A percentile compares a stretch with the other conserved stretches of the same genome.
Evolutionary conservation across 2,113 vertebrate species (phyloP).

Genomic region (Greenwoodochromis staneri): DNA sequence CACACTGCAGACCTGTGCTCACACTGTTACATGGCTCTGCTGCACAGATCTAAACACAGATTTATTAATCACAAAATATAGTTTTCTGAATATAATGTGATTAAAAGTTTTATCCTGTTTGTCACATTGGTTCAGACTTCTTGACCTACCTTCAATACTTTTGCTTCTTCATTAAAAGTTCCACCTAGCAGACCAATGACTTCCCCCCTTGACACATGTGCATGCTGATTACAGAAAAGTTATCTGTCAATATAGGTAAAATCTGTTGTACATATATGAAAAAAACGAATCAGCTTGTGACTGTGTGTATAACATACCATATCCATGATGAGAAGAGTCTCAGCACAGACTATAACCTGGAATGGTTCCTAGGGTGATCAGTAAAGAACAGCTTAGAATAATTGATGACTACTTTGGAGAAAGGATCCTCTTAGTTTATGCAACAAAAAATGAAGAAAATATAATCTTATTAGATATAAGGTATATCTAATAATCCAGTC

Average conservation of each 20-base stretch:
- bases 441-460: not conserved
- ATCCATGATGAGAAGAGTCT: conserved; percentile 94
- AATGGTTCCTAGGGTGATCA: conserved; percentile 82
- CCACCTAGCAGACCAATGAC: conserved; percentile 94
- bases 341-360: conserved; percentile 85
- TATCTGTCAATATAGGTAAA: not conserved
- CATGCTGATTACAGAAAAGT: conserved; percentile 72
- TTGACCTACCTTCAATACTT: conserved; percentile 80
- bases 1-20: conserved; percentile 94
- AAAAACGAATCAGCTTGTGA: not conserved
- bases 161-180: conserved; percentile 77
- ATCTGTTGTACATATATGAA: not conserved
- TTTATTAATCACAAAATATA: not conserved
- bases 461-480: not conserved
- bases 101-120: not conserved
- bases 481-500: not conserved
- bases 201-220: conserved; percentile 91
- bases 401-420: not conserved
- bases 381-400: not conserved
- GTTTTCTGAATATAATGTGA: not conserved
- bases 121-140: not conserved
- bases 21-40: conserved; percentile 94
- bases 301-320: conserved; percentile 76
- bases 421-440: not conserved
- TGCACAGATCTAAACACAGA: conserved; percentile 75